Evolutionary conservation across 1,140 invertebrate species (phyloP), one percentile per base, ranked within the genome.

Genomic region (Brachionus asplanchnoidis): DNA sequence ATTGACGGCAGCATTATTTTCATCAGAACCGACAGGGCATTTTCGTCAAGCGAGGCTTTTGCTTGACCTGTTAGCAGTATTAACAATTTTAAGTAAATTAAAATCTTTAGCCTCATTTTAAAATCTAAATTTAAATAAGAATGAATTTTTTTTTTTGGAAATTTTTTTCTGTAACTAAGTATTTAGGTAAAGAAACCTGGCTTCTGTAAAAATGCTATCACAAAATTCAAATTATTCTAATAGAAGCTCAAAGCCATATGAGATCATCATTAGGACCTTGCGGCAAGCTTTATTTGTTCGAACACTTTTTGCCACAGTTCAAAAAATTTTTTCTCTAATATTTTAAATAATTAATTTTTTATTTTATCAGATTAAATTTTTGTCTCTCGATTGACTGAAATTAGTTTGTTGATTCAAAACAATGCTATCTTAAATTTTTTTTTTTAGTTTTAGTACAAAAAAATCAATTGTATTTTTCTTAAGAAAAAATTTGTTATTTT

Each of bases 1-100:
- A 82, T 82, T 28, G 79, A 82, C 7, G 79, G 79, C 17, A 82
- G 28, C 79, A 82, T 82, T 40, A 46, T 44, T 42, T 46, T 42
- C 79, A 82, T 82, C 8, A 82, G 9, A 12, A 82, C 60, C 6
- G 79, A 26, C 23, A 82, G 32, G 3, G 68, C 28, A 3, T 40
- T 40, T 8, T 73, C 68, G 36, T 73, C 68, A 2, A 73, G 32
- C 5, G 68, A 40, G 32, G 28, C 17, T 36, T 42, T 60, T 46
- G 26, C 56, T 40, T 50, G 44, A 36, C 36, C 20, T 7, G 20
- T 32, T 17, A 44, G 36, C 23, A 68, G 23, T 20, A 73, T 40
- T 40, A 73, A 17, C 32, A 73, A 42, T 40, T 73, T 73, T 42
- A 73, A 40, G 17, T 42, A 20, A 42, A 42, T 73, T 73, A 73